Evolutionary conservation across 2,113 vertebrate species (phyloP).

Genomic region (Perccottus glenii): DNA sequence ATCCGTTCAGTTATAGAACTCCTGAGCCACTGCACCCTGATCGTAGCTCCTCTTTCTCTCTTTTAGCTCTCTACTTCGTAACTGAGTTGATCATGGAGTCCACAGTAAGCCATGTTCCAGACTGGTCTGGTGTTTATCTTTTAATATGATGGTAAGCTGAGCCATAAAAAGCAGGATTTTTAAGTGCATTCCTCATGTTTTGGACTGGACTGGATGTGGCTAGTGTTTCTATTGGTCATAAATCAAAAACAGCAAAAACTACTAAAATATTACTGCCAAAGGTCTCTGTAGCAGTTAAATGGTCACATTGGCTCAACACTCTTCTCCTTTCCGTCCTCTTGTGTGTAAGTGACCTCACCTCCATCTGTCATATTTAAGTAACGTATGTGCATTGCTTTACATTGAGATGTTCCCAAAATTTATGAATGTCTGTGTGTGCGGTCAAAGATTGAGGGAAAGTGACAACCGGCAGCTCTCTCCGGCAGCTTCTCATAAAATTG

Average conservation of each 20-base stretch:
- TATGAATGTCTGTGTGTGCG: constrained; percentile 38
- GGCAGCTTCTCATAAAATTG: constrained; percentile 47
- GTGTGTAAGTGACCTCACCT: constrained; percentile 36
- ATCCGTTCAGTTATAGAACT: too few relatives aligned
- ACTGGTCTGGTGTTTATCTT: too few relatives aligned
- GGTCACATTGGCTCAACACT: not conserved
- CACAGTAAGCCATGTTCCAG: too few relatives aligned
- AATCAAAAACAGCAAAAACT: not conserved
- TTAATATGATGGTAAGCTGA: too few relatives aligned
- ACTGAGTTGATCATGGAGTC: too few relatives aligned
- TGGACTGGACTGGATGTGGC: too few relatives aligned
- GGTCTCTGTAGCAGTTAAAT: not conserved
- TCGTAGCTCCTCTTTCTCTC: too few relatives aligned
- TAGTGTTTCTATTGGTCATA: not conserved
- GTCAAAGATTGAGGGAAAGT: constrained; percentile 47
- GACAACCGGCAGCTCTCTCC: constrained; percentile 35
- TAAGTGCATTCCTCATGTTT: too few relatives aligned
- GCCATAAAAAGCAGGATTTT: too few relatives aligned
- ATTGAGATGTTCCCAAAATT: constrained; percentile 27
- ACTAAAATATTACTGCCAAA: not conserved
- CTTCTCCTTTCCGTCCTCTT: not conserved
- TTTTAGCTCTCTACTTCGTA: too few relatives aligned
- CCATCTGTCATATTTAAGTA: constrained; percentile 47
- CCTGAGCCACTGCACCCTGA: too few relatives aligned
- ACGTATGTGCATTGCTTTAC: constrained; percentile 17